Conservation (phyloP, 2,797 vertebrate genomes). For the Taeniopygia guttata region DNA sequence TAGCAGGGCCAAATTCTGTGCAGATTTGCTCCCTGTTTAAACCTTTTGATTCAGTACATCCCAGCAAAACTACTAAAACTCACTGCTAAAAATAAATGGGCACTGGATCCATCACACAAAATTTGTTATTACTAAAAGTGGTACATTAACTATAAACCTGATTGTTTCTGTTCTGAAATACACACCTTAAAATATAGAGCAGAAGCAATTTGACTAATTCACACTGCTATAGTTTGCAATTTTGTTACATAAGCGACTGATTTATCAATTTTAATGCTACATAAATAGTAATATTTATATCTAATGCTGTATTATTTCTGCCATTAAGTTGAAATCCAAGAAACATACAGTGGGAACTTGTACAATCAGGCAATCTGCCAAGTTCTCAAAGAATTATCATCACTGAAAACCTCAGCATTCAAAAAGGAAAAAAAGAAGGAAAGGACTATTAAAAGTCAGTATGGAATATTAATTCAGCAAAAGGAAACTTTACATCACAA, state of each 20-base stretch:
- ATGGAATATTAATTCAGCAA: neutral
- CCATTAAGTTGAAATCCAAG: slow-evolving; percentile 10
- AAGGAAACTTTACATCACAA: neutral
- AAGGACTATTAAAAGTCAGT: slow-evolving; percentile 17
- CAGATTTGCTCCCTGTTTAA: neutral
- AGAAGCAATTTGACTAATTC: neutral
- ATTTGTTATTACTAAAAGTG: neutral
- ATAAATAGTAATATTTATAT: slow-evolving; percentile 24
- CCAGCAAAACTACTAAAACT: neutral
- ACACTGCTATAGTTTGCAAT: neutral
- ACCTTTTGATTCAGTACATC: neutral
- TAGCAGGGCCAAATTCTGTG: neutral
- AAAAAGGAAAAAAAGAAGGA: neutral
- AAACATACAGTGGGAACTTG: slow-evolving; percentile 9
- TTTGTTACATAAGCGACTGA: neutral
- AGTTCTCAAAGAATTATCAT: slow-evolving; percentile 6
- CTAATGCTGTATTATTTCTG: slow-evolving; percentile 6
- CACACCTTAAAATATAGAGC: neutral
- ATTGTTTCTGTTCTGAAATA: neutral
- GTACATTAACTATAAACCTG: neutral
- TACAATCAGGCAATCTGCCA: slow-evolving; percentile 38
- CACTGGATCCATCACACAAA: neutral
- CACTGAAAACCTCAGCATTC: neutral
- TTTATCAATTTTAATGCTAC: neutral
- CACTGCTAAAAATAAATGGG: neutral